Conservation (phyloP, 2,888 invertebrate genomes). For the Drosophila testacea region DNA sequence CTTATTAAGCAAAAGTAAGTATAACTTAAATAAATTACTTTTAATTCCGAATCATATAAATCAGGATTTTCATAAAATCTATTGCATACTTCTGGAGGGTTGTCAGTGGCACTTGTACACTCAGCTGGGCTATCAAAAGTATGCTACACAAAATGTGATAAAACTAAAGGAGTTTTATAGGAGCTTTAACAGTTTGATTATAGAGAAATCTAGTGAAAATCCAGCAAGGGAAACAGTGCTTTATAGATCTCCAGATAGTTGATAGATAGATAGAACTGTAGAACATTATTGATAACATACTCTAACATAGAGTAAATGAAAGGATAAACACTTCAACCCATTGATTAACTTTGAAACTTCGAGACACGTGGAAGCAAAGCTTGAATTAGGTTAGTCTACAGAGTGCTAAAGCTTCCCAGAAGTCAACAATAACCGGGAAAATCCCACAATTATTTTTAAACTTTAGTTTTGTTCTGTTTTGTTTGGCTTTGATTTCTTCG, state of each 20-base stretch:
- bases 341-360: no score
- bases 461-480: neutral
- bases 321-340: no score
- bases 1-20: conserved; percentile 47
- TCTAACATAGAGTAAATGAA: no score
- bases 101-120: neutral
- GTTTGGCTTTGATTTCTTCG: conserved; percentile 4
- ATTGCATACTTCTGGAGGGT: conserved; percentile 20
- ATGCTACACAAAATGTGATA: conserved; percentile 27
- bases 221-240: neutral
- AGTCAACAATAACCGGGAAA: neutral
- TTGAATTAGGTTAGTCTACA: neutral
- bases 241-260: neutral
- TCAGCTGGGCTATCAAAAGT: conserved; percentile 22
- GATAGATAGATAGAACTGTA: no score
- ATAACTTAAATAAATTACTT: neutral
- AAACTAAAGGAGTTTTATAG: neutral
- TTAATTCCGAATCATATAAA: neutral
- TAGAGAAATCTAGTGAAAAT: neutral
- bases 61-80: neutral
- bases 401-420: neutral
- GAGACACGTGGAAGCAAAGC: conserved; percentile 7
- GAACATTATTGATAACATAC: no score
- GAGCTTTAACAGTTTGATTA: neutral
- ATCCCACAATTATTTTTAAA: conserved; percentile 14